Base-by-base conservation (phyloP, 2,888 invertebrate genomes). In the Calephelis perditalis region DNA sequence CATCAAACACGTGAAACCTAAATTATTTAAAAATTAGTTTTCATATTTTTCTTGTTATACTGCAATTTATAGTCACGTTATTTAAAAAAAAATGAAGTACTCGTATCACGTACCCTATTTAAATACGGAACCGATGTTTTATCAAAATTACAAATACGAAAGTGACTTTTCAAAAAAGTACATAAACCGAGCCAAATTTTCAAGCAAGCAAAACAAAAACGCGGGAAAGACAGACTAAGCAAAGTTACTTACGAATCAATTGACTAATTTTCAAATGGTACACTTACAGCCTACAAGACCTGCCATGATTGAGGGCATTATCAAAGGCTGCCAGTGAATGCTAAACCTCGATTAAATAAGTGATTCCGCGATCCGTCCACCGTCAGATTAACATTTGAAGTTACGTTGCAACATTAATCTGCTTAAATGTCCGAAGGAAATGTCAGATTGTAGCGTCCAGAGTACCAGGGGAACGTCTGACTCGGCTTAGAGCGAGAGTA, bases 361-460 rank as follows among this genome's bases (percentile, higher is more conserved):
- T 84, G 81, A 84, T 83, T 85, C 84, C 78, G 84, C 83, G 81
- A 84, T 84, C 84, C 82, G 75, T 86, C 79, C 77, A 71, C 79
- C 86, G 90, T 90, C 88, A 80, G 88, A 88, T 90, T 90, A 88
- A 83, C 79, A 86, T 85, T 79, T 81, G 73, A 83, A 82, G 85
- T 81, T 77, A 79, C 82, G 77, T 52, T 81, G 84, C 82, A 88
- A 83, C 85, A 84, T 84, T 89, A 88, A 90, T 89, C 90, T 89
- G 84, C 86, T 90, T 86, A 84, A 86, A 90, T 86, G 89, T 88
- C 90, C 84, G 86, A 84, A 89, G 91, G 90, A 91, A 90, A 91
- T 84, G 91, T 91, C 91, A 84, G 91, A 89, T 91, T 86, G 89
- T 84, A 86, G 86, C 79, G 81, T 82, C 80, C 83, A 85, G 85